Evolutionary conservation across 1,140 invertebrate species (phyloP), one percentile per base, ranked within the genome.

Genomic region (Anagrus nilaparvatae): DNA sequence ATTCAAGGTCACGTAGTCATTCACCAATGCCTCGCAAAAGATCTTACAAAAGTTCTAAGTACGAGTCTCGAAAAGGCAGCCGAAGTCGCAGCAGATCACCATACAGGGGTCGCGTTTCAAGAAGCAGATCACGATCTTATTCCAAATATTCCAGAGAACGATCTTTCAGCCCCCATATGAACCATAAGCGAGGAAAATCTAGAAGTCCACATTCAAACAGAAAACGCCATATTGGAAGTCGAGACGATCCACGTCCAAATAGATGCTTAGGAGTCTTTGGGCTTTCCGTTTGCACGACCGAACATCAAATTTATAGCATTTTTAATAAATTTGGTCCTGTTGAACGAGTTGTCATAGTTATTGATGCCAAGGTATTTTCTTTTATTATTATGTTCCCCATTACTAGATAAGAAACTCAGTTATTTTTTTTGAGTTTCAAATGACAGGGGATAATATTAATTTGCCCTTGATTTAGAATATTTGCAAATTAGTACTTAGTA

Each of bases 241-340:
- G 74, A 61, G 92, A 97, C 49, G 83, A 90, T 64, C 91, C 92
- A 0, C 78, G 81, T 35, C 81, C 85, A 2, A 88, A 81, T n/a
- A 73, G 84, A 24, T 97, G 93, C 61, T 69, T 97, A 19, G 94
- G 93, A 3, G 83, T 97, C 4, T 98, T 98, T 71, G 93, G 93
- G 1, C 69, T 97, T 8, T 94, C 87, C 57, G 78, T 94, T 7
- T 83, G 88, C 56, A 97, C 93, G 2, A 87, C 89, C 1, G 92
- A 97, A 60, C 75, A 87, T 44, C 87, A 96, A 59, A 76, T 98
- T n/a, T 79, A 87, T 59, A 83, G 94, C 48, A 86, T 96, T 32
- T 97, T 97, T 61, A 81, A 79, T 23, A 90, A 93, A 61, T 97
- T 84, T 69, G 94, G 94, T 4, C 81, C 79, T 1, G 79, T 97